Percentiles rank a stretch among this genome's conserved stretches.
Evolutionary conservation across 2,888 invertebrate genomes (phyloP).

Genomic region (Tenthredo mesomela): DNA sequence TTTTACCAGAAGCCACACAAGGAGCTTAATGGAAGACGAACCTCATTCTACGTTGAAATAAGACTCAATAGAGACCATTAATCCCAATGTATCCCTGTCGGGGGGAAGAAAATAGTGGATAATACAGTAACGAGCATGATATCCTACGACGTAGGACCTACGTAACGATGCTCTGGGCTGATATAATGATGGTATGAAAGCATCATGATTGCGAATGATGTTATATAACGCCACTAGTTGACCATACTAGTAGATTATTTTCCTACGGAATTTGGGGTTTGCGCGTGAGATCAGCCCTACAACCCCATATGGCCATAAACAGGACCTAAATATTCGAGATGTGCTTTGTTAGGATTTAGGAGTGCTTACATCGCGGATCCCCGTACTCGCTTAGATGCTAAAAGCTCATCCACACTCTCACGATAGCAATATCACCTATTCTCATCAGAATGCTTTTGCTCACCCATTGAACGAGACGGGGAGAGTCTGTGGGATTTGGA

Average conservation of each 20-base stretch:
- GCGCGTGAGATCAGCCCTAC: not conserved
- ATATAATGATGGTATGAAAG: not conserved
- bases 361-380: slow-evolving; percentile 29
- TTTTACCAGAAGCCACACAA: too few species aligned
- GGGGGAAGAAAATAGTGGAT: not conserved
- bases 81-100: not conserved
- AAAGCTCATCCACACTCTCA: slow-evolving; percentile 20
- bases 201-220: not conserved
- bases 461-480: not conserved
- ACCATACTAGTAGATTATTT: not conserved
- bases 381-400: not conserved
- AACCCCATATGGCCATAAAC: slow-evolving; percentile 3
- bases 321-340: slow-evolving; percentile 29
- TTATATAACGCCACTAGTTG: not conserved
- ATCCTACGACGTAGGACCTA: not conserved
- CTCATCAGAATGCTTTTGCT: not conserved
- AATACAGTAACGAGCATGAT: not conserved
- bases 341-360: slow-evolving; percentile 40
- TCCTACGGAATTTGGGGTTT: not conserved
- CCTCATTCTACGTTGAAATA: not conserved
- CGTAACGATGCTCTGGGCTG: not conserved
- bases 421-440: slow-evolving; percentile 2
- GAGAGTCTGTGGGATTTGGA: not conserved
- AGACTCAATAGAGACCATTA: slow-evolving; percentile 5
- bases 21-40: not conserved